Conservation (phyloP, 1,140 invertebrate species). For the Mizuhopecten yessoensis region DNA sequence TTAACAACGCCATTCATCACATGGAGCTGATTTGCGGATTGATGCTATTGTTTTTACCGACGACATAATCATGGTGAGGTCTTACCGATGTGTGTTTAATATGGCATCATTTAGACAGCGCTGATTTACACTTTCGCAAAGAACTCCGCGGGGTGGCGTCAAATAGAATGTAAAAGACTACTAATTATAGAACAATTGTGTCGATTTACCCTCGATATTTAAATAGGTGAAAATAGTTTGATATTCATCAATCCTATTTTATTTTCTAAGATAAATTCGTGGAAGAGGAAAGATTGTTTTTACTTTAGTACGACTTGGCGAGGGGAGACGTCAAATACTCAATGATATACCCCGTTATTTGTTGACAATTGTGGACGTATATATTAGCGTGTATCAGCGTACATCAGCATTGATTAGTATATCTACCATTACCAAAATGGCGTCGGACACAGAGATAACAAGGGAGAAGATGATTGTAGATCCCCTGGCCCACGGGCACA, state of each 20-base stretch:
- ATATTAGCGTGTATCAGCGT: too few species aligned
- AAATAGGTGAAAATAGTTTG: neutral
- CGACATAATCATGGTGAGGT: neutral
- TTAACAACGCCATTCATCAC: neutral
- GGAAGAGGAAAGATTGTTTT: too few species aligned
- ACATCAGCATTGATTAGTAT: too few species aligned
- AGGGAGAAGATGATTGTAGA: slow-evolving; percentile 51
- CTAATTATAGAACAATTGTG: neutral
- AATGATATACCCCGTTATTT: too few species aligned
- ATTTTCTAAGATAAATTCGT: too few species aligned
- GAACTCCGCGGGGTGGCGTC: neutral
- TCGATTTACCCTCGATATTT: neutral
- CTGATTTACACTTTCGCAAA: neutral
- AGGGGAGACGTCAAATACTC: too few species aligned
- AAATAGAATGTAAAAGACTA: neutral
- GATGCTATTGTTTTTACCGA: neutral
- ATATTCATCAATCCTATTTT: neutral
- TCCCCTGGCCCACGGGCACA: slow-evolving; percentile 48
- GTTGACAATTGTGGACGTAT: too few species aligned
- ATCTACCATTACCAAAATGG: neutral
- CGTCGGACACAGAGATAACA: slow-evolving; percentile 40
- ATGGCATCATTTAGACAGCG: neutral
- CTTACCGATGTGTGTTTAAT: neutral
- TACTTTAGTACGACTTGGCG: too few species aligned
- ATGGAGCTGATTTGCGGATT: neutral